Evolutionary conservation across 2,113 vertebrate genomes (phyloP).

Genomic region (Tapirus terrestris): DNA sequence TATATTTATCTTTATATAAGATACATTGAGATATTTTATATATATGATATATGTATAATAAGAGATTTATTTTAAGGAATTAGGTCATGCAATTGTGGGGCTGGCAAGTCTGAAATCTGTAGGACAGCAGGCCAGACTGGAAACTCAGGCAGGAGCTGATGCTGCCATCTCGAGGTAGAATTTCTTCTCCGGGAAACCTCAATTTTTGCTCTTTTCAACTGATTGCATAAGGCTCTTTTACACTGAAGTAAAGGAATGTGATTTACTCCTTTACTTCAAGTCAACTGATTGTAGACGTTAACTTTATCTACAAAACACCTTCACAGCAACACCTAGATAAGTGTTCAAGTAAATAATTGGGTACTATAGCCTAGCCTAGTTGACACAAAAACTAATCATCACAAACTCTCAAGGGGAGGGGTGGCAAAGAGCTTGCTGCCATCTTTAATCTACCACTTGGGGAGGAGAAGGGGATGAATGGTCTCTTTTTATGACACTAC

Average conservation of each 20-base stretch:
- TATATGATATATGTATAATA: too few species aligned
- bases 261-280: not conserved
- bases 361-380: not conserved
- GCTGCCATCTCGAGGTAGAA: not conserved
- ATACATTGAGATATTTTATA: too few species aligned
- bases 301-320: not conserved
- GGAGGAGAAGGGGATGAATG: not conserved
- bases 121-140: too few species aligned
- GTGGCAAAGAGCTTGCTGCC: not conserved
- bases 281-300: not conserved
- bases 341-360: not conserved
- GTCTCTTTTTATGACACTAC: not conserved
- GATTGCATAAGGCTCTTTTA: not conserved
- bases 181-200: not conserved
- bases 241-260: not conserved
- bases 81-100: not conserved
- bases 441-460: not conserved
- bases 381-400: not conserved
- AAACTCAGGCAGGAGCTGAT: not conserved
- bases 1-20: not conserved
- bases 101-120: not conserved
- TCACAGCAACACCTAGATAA: not conserved
- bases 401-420: not conserved
- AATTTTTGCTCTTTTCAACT: not conserved
- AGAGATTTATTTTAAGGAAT: not conserved